phyloP scores from a whole-genome alignment of 2,888 invertebrate genomes.

The Drymonia ruficornis region DNA sequence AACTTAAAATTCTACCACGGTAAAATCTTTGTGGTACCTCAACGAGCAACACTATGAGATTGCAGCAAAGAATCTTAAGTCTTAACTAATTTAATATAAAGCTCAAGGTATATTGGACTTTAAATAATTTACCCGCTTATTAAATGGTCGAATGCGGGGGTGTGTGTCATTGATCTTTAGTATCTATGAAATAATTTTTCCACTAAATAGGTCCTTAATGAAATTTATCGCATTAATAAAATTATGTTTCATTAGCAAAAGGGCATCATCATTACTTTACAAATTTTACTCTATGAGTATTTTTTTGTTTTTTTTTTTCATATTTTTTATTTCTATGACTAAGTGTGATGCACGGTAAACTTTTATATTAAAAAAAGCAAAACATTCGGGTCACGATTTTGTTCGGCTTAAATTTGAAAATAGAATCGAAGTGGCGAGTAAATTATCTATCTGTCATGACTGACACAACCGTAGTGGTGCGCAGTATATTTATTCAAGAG shows the following conservation, averaged over 20 bases:
- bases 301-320: no score
- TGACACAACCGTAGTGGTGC: conserved; percentile 15
- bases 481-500: conserved; percentile 15
- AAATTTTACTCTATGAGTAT: no score
- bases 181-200: conserved; percentile 4
- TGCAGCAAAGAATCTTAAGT: neutral
- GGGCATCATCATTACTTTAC: no score
- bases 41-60: conserved; percentile 2
- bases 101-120: conserved; percentile 26
- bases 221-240: no score
- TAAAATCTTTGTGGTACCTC: no score
- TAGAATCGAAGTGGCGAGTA: conserved; percentile 19
- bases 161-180: neutral
- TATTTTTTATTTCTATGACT: no score
- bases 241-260: no score
- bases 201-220: no score
- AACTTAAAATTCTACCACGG: conserved; percentile 6
- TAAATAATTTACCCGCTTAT: conserved; percentile 18
- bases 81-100: conserved; percentile 28
- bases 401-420: conserved; percentile 12
- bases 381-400: neutral
- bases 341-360: no score
- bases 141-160: neutral
- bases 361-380: neutral
- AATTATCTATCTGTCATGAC: conserved; percentile 16